Conservation (phyloP, 2,797 vertebrate species). For the Furcifer pardalis region DNA sequence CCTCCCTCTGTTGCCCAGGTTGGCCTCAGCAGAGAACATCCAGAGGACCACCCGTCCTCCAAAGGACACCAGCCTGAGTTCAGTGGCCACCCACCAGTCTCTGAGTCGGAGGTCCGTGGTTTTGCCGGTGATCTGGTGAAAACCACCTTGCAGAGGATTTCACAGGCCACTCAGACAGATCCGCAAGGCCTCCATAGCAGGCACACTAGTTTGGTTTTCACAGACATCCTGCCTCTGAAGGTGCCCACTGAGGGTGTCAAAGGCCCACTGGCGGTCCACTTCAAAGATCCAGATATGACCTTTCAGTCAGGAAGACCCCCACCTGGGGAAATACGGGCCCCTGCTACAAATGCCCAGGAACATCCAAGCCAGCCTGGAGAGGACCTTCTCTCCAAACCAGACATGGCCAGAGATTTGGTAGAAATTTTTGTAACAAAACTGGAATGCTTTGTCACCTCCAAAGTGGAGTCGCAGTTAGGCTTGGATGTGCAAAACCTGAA, state of each 20-base stretch:
- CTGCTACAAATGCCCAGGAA: neutral
- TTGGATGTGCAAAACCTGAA: constrained; percentile 10
- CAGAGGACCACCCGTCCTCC: neutral
- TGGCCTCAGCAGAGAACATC: neutral
- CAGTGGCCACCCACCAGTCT: neutral
- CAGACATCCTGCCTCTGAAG: neutral
- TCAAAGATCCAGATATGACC: neutral
- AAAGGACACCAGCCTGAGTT: neutral
- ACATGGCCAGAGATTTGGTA: constrained; percentile 3
- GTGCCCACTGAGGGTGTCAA: neutral
- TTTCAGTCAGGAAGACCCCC: neutral
- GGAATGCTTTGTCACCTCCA: constrained; percentile 31
- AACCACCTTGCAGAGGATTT: constrained; percentile 4
- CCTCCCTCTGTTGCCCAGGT: constrained; percentile 1
- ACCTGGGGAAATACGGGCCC: neutral
- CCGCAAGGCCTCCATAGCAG: neutral
- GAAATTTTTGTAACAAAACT: constrained; percentile 1
- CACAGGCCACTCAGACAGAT: neutral
- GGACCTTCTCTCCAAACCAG: neutral
- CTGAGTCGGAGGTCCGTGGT: neutral
- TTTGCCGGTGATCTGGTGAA: constrained; percentile 10
- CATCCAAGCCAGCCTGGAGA: neutral
- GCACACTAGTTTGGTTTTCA: neutral
- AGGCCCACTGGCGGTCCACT: neutral
- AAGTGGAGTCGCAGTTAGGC: constrained; percentile 60